Percentiles rank a stretch among this genome's conserved stretches.
These are phyloP conservation scores for Enteromius treurensis DNA, from an alignment of 2,797 vertebrate species.

Conservation along the genomic window DNA sequence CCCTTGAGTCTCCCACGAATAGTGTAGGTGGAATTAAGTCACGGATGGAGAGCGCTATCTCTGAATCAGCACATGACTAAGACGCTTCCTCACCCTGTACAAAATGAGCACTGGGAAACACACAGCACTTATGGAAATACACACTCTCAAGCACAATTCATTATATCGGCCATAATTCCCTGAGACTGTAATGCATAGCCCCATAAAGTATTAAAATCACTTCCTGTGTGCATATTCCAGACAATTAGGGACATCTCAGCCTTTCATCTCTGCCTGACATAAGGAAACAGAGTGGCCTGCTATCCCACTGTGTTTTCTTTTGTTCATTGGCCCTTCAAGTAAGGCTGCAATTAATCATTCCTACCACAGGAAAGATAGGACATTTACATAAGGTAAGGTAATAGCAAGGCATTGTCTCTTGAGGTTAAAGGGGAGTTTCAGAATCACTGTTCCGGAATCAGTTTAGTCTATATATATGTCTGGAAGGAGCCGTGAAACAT, in stretches of 20 bases:
- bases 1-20: background rate
- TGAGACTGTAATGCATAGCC: constrained; percentile 5
- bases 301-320: constrained; percentile 47
- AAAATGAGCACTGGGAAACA: constrained; percentile 38
- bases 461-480: background rate
- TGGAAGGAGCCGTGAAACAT: background rate
- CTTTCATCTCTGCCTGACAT: constrained; percentile 39
- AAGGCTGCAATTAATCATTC: constrained; percentile 66
- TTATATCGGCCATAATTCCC: constrained; percentile 6
- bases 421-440: constrained; percentile 20
- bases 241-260: constrained; percentile 28
- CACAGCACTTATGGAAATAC: constrained; percentile 4
- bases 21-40: background rate
- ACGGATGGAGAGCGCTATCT: background rate
- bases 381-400: constrained; percentile 68
- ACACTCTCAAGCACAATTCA: constrained; percentile 13
- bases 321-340: constrained; percentile 41
- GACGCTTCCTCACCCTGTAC: background rate
- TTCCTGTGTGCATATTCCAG: constrained; percentile 25
- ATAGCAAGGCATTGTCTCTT: constrained; percentile 53
- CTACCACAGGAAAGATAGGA: constrained; percentile 49
- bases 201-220: constrained; percentile 13
- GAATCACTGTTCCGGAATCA: constrained; percentile 20
- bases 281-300: constrained; percentile 24
- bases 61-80: constrained; percentile 36